Conservation (phyloP, 2,797 vertebrate genomes). For the Macropodus opercularis region DNA sequence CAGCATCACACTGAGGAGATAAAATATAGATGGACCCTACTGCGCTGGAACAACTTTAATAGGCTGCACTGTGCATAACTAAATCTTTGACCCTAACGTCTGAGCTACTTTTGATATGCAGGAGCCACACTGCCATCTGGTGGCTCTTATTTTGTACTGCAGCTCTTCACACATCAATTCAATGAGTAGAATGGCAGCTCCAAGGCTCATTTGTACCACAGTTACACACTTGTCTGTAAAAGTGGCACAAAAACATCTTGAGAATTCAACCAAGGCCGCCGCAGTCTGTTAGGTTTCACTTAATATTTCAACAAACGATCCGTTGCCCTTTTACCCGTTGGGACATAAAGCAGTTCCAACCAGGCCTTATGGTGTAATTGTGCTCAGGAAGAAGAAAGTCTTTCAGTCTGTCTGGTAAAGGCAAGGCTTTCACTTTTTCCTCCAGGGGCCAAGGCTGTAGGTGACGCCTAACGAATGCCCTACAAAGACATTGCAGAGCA, state of each 20-base stretch:
- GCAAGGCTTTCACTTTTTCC: constrained; percentile 84
- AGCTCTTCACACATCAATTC: neutral
- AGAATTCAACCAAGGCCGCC: constrained; percentile 32
- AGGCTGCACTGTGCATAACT: constrained; percentile 56
- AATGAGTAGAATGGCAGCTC: neutral
- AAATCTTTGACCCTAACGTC: constrained; percentile 47
- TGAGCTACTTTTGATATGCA: constrained; percentile 18
- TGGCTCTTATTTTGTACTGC: constrained; percentile 36
- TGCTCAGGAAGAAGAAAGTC: constrained; percentile 86
- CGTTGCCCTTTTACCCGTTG: no score
- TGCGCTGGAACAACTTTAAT: constrained; percentile 58
- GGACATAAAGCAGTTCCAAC: constrained; percentile 78
- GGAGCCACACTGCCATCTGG: constrained; percentile 75
- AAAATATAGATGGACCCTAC: constrained; percentile 59
- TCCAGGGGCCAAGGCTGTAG: constrained; percentile 89
- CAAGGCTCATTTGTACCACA: constrained; percentile 20
- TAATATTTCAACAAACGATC: no score
- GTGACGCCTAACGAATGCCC: constrained; percentile 82
- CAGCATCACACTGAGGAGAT: constrained; percentile 40
- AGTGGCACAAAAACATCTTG: constrained; percentile 40
- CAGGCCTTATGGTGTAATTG: constrained; percentile 60
- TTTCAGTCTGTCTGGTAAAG: constrained; percentile 92
- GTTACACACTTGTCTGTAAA: constrained; percentile 12
- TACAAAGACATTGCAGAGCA: constrained; percentile 86
- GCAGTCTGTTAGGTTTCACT: constrained; percentile 11